These are phyloP conservation scores for Cantharis rufa DNA, from an alignment of 2,888 invertebrate genomes.

Conservation along the genomic window DNA sequence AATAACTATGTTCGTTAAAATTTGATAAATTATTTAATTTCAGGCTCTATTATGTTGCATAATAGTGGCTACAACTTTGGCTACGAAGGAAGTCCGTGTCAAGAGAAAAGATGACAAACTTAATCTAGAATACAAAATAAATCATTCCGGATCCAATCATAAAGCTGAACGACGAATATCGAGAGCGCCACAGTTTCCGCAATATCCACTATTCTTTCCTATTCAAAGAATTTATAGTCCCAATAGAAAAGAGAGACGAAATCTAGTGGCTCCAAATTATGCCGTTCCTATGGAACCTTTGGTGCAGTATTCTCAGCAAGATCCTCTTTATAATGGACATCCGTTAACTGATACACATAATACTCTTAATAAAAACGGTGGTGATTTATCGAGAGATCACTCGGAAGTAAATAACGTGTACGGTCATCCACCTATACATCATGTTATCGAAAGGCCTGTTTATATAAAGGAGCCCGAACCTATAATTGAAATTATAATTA, in stretches of 20 bases:
- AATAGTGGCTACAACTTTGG: slow-evolving; percentile 60
- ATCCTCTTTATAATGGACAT: slow-evolving; percentile 70
- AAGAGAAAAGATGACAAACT: slow-evolving; percentile 53
- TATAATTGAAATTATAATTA: slow-evolving; percentile 90
- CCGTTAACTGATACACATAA: slow-evolving; percentile 53
- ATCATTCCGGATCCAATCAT: slow-evolving; percentile 63
- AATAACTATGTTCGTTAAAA: too few species aligned
- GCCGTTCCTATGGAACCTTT: slow-evolving; percentile 82
- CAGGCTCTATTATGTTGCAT: slow-evolving; percentile 62
- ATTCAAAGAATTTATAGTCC: slow-evolving; percentile 43
- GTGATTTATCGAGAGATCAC: slow-evolving; percentile 53
- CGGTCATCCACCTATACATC: slow-evolving; percentile 53
- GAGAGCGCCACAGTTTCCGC: slow-evolving; percentile 50
- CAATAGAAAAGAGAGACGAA: slow-evolving; percentile 51
- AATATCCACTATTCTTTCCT: slow-evolving; percentile 48
- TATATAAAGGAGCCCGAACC: slow-evolving; percentile 80
- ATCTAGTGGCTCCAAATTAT: slow-evolving; percentile 67
- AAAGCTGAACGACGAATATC: slow-evolving; percentile 62
- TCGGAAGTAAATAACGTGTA: slow-evolving; percentile 57
- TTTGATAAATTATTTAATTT: slow-evolving; percentile 46
- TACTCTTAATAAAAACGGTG: slow-evolving; percentile 59
- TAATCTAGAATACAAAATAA: slow-evolving; percentile 63
- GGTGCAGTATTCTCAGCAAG: slow-evolving; percentile 78
- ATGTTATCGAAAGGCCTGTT: slow-evolving; percentile 51
- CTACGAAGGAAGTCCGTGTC: slow-evolving; percentile 52